Conservation (phyloP, 2,888 invertebrate species). For the Drosophila meridionalis region DNA sequence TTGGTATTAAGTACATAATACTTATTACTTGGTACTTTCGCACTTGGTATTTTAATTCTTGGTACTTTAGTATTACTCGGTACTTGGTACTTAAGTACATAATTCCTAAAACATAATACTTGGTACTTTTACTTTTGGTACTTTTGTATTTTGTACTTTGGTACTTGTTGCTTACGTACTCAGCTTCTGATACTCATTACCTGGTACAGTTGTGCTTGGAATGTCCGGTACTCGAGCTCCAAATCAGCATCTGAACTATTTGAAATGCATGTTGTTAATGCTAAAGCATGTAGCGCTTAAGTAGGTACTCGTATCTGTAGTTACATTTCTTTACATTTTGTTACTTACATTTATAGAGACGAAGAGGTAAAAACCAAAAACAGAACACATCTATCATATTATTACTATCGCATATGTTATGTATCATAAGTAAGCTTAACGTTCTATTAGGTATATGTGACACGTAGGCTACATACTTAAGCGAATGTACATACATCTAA, state of each 20-base stretch:
- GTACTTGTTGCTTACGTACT: neutral
- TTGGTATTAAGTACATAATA: neutral
- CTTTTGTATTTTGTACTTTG: neutral
- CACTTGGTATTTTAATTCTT: neutral
- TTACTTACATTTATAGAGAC: slow-evolving; percentile 76
- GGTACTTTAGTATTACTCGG: neutral
- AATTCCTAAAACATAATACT: neutral
- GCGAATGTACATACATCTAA: slow-evolving; percentile 43
- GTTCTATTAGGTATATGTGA: slow-evolving; percentile 16
- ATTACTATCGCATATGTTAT: slow-evolving; percentile 15
- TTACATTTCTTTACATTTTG: slow-evolving; percentile 68
- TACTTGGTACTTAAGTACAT: neutral
- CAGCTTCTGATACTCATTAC: too few relatives aligned
- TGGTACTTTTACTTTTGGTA: neutral
- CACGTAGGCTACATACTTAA: slow-evolving; percentile 32
- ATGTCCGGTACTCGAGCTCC: slow-evolving; percentile 40
- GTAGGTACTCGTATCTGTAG: slow-evolving; percentile 73
- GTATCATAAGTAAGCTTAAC: slow-evolving; percentile 47
- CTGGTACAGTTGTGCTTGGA: slow-evolving; percentile 23
- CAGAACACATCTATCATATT: slow-evolving; percentile 34
- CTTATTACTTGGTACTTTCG: neutral
- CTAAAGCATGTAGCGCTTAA: slow-evolving; percentile 81
- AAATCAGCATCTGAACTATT: slow-evolving; percentile 31
- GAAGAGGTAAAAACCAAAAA: neutral
- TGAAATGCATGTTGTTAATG: slow-evolving; percentile 77